A percentile compares a stretch with the other conserved stretches of the same genome.
These are phyloP conservation scores for Dolichotis patagonum DNA, from an alignment of 2,113 vertebrate genomes.

Conservation along the genomic window DNA sequence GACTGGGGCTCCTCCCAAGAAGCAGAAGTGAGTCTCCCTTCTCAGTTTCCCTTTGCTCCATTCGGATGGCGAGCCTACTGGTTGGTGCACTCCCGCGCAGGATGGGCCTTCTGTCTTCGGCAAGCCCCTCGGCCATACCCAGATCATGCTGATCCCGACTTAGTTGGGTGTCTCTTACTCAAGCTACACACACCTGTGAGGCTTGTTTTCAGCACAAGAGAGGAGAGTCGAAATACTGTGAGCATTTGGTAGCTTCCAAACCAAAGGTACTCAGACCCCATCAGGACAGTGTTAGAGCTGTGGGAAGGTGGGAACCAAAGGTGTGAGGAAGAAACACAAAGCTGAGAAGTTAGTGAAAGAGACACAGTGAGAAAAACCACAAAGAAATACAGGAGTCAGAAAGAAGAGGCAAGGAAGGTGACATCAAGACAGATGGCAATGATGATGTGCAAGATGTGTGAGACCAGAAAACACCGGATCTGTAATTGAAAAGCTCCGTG, in stretches of 20 bases:
- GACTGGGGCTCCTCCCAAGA: background rate
- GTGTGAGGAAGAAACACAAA: background rate
- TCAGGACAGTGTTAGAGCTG: background rate
- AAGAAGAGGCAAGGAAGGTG: background rate
- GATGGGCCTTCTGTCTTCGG: background rate
- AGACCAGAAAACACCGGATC: background rate
- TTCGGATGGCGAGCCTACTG: background rate
- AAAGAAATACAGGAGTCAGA: background rate
- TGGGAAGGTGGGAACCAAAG: background rate
- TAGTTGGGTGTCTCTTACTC: background rate
- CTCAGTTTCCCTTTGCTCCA: background rate
- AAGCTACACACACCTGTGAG: background rate
- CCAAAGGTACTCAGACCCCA: background rate
- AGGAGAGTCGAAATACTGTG: background rate
- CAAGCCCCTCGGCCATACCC: background rate
- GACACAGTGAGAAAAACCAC: background rate
- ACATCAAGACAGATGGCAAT: background rate
- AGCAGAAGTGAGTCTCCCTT: no score
- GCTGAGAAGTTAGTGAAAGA: background rate
- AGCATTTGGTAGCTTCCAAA: background rate
- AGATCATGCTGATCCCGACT: background rate
- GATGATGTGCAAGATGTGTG: background rate
- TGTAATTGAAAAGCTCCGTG: background rate
- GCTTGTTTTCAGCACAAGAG: background rate
- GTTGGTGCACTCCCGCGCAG: background rate